Conservation (phyloP, 2,797 vertebrate genomes). For the Orientallactaga sibirica region DNA sequence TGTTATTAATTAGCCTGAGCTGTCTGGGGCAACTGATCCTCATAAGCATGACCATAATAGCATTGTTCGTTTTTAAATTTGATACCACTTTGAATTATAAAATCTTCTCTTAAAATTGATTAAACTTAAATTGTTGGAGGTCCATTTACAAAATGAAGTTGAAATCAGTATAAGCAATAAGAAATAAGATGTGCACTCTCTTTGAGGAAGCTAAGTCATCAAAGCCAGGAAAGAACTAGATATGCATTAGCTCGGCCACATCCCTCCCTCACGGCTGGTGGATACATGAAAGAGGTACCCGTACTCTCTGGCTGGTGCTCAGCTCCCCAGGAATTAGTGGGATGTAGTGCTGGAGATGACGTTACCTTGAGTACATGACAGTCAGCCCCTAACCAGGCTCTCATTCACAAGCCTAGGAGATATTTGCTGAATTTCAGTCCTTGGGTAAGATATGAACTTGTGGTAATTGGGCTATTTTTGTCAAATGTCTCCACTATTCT, state of each 20-base stretch:
- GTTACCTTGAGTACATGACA: conserved; percentile 99
- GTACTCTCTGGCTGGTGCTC: conserved; percentile 89
- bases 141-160: conserved; percentile 1
- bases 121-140: conserved; percentile 12
- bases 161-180: background rate
- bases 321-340: conserved; percentile 97
- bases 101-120: background rate
- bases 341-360: conserved; percentile 97
- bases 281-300: conserved; percentile 96
- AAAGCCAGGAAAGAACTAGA: conserved; percentile 65
- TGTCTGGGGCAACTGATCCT: background rate
- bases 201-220: conserved; percentile 32
- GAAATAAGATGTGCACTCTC: background rate
- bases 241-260: conserved; percentile 75
- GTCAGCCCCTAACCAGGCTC: conserved; percentile 98
- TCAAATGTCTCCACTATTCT: conserved; percentile 84
- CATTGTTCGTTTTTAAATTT: background rate
- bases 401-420: conserved; percentile 88
- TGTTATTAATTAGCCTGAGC: background rate
- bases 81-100: conserved; percentile 23
- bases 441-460: conserved; percentile 90
- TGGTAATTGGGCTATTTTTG: conserved; percentile 87
- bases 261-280: conserved; percentile 86
- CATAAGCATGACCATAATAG: background rate
- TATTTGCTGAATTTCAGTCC: conserved; percentile 85